A percentile compares a stretch with the other conserved stretches of the same genome.
Evolutionary conservation across 2,113 vertebrate species (phyloP).

Genomic region (Chaetorhynchus papuensis): DNA sequence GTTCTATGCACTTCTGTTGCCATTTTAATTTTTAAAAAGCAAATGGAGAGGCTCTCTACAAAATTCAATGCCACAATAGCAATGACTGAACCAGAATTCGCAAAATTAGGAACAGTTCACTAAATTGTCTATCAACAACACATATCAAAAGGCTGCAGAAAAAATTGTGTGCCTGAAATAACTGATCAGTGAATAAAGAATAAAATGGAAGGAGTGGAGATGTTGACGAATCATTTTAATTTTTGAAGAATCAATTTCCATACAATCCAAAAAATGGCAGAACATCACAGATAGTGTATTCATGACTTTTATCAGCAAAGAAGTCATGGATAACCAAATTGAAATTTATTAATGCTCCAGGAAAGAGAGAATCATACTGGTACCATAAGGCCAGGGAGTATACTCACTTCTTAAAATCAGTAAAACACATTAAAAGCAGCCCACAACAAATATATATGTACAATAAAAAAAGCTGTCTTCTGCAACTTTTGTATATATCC

Average conservation of each 20-base stretch:
- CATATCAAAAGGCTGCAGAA: conserved; percentile 30
- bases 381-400: background rate
- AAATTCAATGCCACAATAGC: conserved; percentile 32
- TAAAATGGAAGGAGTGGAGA: conserved; percentile 11
- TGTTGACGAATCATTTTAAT: background rate
- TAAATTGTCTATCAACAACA: conserved; percentile 37
- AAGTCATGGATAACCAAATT: background rate
- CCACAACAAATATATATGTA: background rate
- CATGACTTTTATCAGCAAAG: background rate
- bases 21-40: conserved; percentile 55
- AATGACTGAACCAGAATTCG: conserved; percentile 36
- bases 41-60: conserved; percentile 46
- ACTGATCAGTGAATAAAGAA: conserved; percentile 9
- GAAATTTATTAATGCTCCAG: background rate
- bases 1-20: conserved; percentile 34
- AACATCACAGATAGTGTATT: background rate
- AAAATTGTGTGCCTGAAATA: conserved; percentile 24
- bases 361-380: background rate
- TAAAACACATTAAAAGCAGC: background rate
- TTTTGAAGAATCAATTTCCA: conserved; percentile 19
- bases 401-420: background rate
- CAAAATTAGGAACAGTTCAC: conserved; percentile 38
- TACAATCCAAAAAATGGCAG: background rate
- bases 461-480: background rate
- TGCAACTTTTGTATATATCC: background rate